phyloP scores from a whole-genome alignment of 2,888 invertebrate species.

The Drosophila macrothrix region DNA sequence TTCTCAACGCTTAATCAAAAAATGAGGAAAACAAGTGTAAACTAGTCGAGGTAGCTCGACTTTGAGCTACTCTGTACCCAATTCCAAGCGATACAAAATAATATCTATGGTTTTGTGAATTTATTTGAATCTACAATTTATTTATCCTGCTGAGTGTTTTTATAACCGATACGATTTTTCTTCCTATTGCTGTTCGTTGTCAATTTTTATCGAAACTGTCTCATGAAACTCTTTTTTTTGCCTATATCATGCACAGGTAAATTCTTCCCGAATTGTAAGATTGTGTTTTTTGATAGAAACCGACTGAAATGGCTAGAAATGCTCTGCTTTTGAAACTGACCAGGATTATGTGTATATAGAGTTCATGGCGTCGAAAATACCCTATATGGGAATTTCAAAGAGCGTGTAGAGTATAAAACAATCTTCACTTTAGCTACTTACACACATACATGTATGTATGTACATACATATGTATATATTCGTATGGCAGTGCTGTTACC shows the following conservation, averaged over 20 bases:
- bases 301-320: not conserved
- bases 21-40: conserved; percentile 26
- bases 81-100: not conserved
- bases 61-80: not conserved
- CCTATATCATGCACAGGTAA: not conserved
- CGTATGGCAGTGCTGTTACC: conserved; percentile 31
- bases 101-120: not conserved
- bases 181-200: not conserved
- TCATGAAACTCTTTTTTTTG: not conserved
- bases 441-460: conserved; percentile 52
- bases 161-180: too few relatives aligned
- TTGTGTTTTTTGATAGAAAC: not conserved
- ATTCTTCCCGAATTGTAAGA: not conserved
- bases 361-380: not conserved
- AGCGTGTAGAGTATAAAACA: conserved; percentile 26
- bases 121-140: not conserved
- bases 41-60: not conserved
- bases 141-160: not conserved
- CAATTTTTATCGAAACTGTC: too few relatives aligned
- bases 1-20: conserved; percentile 75
- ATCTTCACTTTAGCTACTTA: conserved; percentile 76
- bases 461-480: conserved; percentile 16
- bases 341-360: not conserved
- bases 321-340: not conserved
- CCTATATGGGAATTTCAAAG: not conserved